Base-by-base conservation (phyloP, 2,888 invertebrate species). In the Heliconius charithonia region DNA sequence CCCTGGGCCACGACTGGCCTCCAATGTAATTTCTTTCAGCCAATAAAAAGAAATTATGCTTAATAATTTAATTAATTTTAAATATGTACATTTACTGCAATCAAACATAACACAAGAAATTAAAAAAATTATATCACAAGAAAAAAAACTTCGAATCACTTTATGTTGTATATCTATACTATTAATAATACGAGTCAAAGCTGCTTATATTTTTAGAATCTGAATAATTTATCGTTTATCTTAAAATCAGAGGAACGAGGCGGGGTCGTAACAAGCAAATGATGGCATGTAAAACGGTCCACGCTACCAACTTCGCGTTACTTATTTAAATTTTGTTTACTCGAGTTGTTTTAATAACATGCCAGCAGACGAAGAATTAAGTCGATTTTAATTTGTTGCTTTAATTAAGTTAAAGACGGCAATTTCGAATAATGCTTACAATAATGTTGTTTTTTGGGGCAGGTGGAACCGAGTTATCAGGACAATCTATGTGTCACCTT, bases 271-370 rank as follows among this genome's bases (percentile, higher is more conserved):
- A 86, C 83, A 84, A 81, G 79, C 82, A 84, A 85, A 85, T 82
- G 83, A 85, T 85, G 83, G 83, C 80, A 84, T 87, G 86, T 86
- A 85, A 85, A 88, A 82, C 83, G 83, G 83, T 80, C 84, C 84
- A 83, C 83, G 83, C 83, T 84, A 83, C 84, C 83, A 86, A 87
- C 81, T 88, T 87, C 81, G 83, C 84, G 83, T 84, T 83, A 87
- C 88, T 90, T 87, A 90, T 90, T 91, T 89, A 86, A 91, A 91
- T 89, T 89, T 90, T 90, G 89, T 88, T 90, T 88, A 89, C 88
- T 89, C 85, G 83, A 86, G 85, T 86, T 88, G 86, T 87, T 89
- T 85, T 83, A 85, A 87, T 86, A 86, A 88, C 86, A 87, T 84
- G 85, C 83, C 84, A 82, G 83, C 85, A 79, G 82, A 75, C 83